Evolutionary conservation across 1,140 invertebrate genomes (phyloP).

Genomic region (Tetraneura akinire): DNA sequence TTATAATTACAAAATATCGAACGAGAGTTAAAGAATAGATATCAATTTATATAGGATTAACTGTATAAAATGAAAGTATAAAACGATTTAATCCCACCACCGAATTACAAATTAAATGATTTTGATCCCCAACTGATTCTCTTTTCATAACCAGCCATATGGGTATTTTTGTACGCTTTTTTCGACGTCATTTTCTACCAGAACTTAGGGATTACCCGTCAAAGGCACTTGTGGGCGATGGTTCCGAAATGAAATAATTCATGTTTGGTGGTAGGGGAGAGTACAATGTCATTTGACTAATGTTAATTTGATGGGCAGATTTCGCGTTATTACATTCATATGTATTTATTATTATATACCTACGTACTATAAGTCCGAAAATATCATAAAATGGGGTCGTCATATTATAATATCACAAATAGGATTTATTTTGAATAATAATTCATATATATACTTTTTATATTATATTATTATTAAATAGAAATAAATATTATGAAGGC

Average conservation of each 20-base stretch:
- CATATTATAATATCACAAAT: background rate
- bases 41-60: conserved; percentile 10
- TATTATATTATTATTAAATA: background rate
- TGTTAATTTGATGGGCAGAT: conserved; percentile 41
- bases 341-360: background rate
- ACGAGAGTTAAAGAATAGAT: conserved; percentile 25
- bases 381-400: background rate
- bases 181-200: conserved; percentile 14
- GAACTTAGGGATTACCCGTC: conserved; percentile 42
- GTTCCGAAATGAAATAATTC: conserved; percentile 33
- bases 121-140: conserved; percentile 17
- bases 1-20: background rate
- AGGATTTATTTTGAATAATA: conserved; percentile 21
- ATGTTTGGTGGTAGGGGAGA: no score
- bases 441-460: background rate
- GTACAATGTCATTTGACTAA: conserved; percentile 29
- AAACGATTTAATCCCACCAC: conserved; percentile 36
- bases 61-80: background rate
- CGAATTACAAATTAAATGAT: conserved; percentile 44
- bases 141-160: conserved; percentile 29
- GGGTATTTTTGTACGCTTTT: conserved; percentile 19
- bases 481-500: background rate
- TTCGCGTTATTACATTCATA: conserved; percentile 32
- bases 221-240: conserved; percentile 23
- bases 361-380: background rate